These are phyloP conservation scores for Catalaphyllia jardinei DNA, from an alignment of 64 coral and sea anemone genomes.

Conservation along the genomic window DNA sequence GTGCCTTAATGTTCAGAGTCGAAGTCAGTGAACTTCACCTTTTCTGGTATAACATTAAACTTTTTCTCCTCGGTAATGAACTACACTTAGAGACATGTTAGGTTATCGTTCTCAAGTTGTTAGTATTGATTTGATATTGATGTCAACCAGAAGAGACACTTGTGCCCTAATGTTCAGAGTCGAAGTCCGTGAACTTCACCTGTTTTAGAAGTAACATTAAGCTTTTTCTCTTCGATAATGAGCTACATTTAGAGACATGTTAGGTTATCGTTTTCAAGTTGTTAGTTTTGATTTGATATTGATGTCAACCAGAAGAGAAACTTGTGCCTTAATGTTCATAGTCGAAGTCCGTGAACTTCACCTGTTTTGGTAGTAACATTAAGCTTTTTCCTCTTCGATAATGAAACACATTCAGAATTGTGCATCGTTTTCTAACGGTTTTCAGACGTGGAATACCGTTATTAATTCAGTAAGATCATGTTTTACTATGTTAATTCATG, in stretches of 20 bases:
- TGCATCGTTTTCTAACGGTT: no score
- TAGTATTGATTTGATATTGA: not conserved
- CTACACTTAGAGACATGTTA: not conserved
- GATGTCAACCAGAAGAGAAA: no score
- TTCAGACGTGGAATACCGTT: no score
- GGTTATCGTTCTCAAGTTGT: not conserved
- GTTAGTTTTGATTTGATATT: no score
- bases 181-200: not conserved
- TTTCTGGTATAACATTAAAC: not conserved
- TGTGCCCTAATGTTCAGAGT: not conserved
- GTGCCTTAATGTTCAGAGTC: not conserved
- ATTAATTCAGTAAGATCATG: no score
- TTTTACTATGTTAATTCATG: not conserved
- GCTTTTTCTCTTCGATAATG: not conserved
- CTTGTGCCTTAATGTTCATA: no score
- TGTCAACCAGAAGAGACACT: not conserved
- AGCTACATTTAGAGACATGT: not conserved
- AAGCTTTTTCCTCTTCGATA: no score
- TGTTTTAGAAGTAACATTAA: not conserved
- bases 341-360: no score
- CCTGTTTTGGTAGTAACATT: no score
- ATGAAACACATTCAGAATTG: no score
- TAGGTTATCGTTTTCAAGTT: not conserved
- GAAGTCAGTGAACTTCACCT: not conserved
- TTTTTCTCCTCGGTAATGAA: not conserved